phyloP scores from a whole-genome alignment of 2,113 vertebrate genomes.

The Petroica traversi region DNA sequence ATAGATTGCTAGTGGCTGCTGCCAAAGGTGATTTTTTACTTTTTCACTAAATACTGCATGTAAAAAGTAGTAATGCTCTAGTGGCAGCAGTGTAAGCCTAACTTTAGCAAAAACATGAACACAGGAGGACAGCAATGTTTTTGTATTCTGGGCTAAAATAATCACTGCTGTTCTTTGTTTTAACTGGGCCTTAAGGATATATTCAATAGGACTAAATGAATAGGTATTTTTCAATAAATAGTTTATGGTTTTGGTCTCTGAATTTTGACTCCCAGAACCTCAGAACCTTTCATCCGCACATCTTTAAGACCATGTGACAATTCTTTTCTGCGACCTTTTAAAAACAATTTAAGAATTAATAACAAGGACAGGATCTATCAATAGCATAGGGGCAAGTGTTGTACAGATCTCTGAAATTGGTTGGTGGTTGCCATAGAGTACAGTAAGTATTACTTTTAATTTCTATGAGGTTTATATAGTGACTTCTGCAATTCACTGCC shows the following conservation, averaged over 20 bases:
- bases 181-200: neutral
- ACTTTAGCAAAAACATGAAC: neutral
- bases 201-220: constrained; percentile 20
- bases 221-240: constrained; percentile 29
- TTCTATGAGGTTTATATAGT: neutral
- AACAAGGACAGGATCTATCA: constrained; percentile 20
- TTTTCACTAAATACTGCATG: neutral
- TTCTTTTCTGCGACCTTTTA: neutral
- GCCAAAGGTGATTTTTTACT: neutral
- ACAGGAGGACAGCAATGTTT: fast-evolving
- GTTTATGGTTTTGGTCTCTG: constrained; percentile 47
- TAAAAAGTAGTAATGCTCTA: neutral
- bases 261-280: constrained; percentile 7
- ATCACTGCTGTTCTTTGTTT: neutral
- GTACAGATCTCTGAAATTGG: neutral
- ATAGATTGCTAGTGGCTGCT: neutral
- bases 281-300: constrained; percentile 23
- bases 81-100: neutral
- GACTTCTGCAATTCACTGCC: neutral
- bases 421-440: neutral
- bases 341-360: neutral
- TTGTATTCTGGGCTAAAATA: neutral
- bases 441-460: neutral
- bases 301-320: neutral
- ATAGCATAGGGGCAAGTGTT: neutral